Evolutionary conservation across 1,140 invertebrate species (phyloP).

Genomic region (Drosophila carrolli): DNA sequence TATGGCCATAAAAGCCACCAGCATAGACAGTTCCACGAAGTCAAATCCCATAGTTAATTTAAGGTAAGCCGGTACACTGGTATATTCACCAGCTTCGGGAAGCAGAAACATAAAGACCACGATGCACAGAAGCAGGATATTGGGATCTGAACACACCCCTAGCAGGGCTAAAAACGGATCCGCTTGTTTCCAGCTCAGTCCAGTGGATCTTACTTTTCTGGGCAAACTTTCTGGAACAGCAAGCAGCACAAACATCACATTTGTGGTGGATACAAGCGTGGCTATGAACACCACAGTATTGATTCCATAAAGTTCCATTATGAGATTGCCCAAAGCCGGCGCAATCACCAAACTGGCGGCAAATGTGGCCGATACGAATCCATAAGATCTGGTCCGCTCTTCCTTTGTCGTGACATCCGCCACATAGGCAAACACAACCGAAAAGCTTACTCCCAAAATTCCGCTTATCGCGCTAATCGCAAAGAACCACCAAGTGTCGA

Average conservation of each 20-base stretch:
- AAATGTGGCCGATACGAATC: slow-evolving; percentile 99
- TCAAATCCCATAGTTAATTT: slow-evolving; percentile 99
- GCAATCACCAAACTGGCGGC: slow-evolving; percentile 98
- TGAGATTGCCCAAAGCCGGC: slow-evolving; percentile 97
- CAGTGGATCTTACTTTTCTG: slow-evolving; percentile 93
- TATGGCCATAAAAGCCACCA: slow-evolving; percentile 98
- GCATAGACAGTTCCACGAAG: slow-evolving; percentile 96
- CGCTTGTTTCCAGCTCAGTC: slow-evolving; percentile 97
- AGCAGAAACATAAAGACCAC: slow-evolving; percentile 99
- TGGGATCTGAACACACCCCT: slow-evolving; percentile 97
- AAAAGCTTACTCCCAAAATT: slow-evolving; percentile 99
- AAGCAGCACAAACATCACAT: slow-evolving; percentile 99
- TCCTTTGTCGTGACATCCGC: slow-evolving; percentile 99
- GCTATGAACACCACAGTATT: slow-evolving; percentile 97
- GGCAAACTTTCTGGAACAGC: slow-evolving; percentile 98
- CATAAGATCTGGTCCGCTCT: slow-evolving; percentile 97
- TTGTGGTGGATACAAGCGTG: slow-evolving; percentile 96
- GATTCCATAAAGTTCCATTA: slow-evolving; percentile 95
- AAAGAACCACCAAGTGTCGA: slow-evolving; percentile 99
- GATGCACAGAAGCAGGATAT: slow-evolving; percentile 97
- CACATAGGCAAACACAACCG: slow-evolving; percentile 99
- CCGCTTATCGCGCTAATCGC: slow-evolving; percentile 99
- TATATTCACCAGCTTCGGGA: slow-evolving; percentile 99
- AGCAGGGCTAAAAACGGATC: slow-evolving; percentile 97
- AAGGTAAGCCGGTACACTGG: slow-evolving; percentile 99